Evolutionary conservation across 2,888 invertebrate genomes (phyloP).

Genomic region (Zhuqinia jingwanae): DNA sequence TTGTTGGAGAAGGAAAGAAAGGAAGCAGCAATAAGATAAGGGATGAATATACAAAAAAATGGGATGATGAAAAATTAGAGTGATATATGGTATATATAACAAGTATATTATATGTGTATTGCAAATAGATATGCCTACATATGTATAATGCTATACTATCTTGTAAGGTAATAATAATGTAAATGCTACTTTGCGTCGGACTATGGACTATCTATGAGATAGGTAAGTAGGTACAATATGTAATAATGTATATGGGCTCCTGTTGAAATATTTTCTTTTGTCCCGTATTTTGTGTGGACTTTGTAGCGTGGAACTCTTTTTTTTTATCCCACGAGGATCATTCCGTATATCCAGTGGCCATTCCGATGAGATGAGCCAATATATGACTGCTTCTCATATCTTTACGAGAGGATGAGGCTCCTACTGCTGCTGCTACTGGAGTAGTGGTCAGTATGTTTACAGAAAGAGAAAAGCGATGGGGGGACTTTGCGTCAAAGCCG

Average conservation of each 20-base stretch:
- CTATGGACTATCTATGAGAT: not conserved
- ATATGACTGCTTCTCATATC: constrained; percentile 23
- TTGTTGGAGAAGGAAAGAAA: not conserved
- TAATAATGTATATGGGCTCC: not conserved
- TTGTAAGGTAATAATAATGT: not conserved
- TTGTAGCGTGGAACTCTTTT: constrained; percentile 45
- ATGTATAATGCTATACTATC: no score
- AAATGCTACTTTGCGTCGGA: not conserved
- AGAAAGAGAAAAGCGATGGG: not conserved
- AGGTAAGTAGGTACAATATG: not conserved
- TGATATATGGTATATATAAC: no score
- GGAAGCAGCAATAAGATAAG: constrained; percentile 9
- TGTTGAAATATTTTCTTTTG: constrained; percentile 11
- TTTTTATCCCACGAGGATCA: constrained; percentile 45
- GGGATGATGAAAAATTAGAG: not conserved
- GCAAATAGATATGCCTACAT: no score
- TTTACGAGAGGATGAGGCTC: no score
- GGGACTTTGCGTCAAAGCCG: not conserved
- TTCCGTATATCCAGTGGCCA: constrained; percentile 43
- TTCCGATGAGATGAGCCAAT: not conserved
- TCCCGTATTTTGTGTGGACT: constrained; percentile 11
- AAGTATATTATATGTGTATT: no score
- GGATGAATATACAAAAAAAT: constrained; percentile 4
- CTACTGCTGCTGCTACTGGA: no score
- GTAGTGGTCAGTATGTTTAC: not conserved